phyloP scores from a whole-genome alignment of 2,113 vertebrate genomes.

The Arothron firmamentum region DNA sequence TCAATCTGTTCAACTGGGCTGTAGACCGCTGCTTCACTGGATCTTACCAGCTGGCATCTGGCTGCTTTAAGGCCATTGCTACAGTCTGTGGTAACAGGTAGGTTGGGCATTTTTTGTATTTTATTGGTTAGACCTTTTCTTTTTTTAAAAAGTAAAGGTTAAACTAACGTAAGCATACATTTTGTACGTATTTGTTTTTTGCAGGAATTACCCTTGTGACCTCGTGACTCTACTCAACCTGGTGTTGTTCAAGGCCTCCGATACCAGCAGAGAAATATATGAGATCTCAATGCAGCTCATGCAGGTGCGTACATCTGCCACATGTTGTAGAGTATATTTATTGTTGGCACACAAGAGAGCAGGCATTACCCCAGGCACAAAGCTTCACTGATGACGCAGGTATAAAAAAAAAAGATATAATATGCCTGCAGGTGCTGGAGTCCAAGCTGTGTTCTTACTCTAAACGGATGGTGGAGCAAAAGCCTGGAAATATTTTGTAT shows the following conservation, averaged over 20 bases:
- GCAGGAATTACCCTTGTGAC: constrained; percentile 97
- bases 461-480: constrained; percentile 90
- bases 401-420: neutral
- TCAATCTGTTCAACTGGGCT: constrained; percentile 98
- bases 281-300: constrained; percentile 99
- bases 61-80: constrained; percentile 98
- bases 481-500: constrained; percentile 89
- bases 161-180: neutral
- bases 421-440: constrained; percentile 83
- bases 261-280: constrained; percentile 96
- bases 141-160: neutral
- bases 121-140: neutral
- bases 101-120: neutral
- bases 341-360: neutral
- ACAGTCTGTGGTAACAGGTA: constrained; percentile 98
- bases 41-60: constrained; percentile 93
- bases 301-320: constrained; percentile 79
- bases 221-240: constrained; percentile 94
- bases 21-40: constrained; percentile 98
- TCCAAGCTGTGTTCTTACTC: constrained; percentile 94
- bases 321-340: neutral
- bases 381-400: no score
- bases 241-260: constrained; percentile 96
- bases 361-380: neutral
- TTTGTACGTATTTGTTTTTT: neutral